phyloP scores from a whole-genome alignment of 2,113 vertebrate genomes.

The Sialia sialis region DNA sequence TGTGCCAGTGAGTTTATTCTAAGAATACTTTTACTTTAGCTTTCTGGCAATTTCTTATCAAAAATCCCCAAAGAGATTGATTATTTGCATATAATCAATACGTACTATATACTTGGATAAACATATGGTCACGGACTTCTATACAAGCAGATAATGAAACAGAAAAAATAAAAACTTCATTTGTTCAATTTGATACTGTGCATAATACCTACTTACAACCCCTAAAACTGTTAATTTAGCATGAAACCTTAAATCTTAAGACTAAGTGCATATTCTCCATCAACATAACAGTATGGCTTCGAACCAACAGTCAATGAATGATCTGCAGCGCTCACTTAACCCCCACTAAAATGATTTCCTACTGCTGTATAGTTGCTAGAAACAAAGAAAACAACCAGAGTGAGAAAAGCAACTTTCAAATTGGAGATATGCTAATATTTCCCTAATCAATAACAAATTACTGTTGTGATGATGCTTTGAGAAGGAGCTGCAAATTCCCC shows the following conservation, averaged over 20 bases:
- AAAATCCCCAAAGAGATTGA: not conserved
- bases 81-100: not conserved
- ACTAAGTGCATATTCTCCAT: not conserved
- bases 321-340: not conserved
- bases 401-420: not conserved
- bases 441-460: not conserved
- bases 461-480: not conserved
- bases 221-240: not conserved
- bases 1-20: not conserved
- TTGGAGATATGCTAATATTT: not conserved
- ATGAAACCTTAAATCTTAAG: not conserved
- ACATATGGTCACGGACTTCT: not conserved
- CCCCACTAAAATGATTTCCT: not conserved
- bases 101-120: not conserved
- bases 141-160: not conserved
- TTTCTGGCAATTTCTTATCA: not conserved
- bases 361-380: not conserved
- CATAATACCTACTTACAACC: not conserved
- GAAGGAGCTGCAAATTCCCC: not conserved
- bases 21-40: not conserved
- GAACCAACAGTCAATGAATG: not conserved
- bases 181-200: not conserved
- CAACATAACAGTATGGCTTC: not conserved
- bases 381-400: not conserved
- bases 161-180: not conserved